These are phyloP conservation scores for Tychaedon coryphoeus DNA, from an alignment of 2,113 vertebrate genomes.

Conservation along the genomic window DNA sequence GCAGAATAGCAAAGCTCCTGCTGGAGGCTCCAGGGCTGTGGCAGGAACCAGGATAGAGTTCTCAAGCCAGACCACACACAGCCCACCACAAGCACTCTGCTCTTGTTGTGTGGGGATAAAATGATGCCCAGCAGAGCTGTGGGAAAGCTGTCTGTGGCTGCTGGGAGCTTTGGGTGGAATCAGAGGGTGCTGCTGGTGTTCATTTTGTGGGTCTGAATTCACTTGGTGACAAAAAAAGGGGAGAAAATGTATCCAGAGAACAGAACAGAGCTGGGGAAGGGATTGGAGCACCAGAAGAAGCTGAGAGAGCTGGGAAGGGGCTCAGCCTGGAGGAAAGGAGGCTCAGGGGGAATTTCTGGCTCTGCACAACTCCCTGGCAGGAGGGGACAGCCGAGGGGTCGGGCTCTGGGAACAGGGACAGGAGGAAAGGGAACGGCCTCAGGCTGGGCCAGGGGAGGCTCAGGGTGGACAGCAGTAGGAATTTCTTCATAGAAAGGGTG, in stretches of 20 bases:
- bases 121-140: not conserved
- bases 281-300: rapidly evolving
- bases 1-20: conserved; percentile 30
- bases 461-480: rapidly evolving
- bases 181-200: not conserved
- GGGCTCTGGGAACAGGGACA: not conserved
- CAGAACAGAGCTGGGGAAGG: rapidly evolving
- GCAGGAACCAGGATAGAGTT: not conserved
- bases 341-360: not conserved
- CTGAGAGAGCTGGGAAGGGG: not conserved
- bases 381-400: not conserved
- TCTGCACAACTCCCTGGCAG: not conserved
- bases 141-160: not conserved
- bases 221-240: not conserved
- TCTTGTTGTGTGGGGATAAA: not conserved
- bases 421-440: rapidly evolving
- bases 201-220: not conserved
- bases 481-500: not conserved
- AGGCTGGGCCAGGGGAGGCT: not conserved
- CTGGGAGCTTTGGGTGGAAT: not conserved
- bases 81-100: not conserved
- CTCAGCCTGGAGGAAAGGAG: not conserved
- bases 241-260: rapidly evolving
- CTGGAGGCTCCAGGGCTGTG: not conserved
- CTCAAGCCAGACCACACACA: not conserved